Conservation (phyloP, 53 echinoderm and acorn worm species). For the Temnopleurus reevesii region DNA sequence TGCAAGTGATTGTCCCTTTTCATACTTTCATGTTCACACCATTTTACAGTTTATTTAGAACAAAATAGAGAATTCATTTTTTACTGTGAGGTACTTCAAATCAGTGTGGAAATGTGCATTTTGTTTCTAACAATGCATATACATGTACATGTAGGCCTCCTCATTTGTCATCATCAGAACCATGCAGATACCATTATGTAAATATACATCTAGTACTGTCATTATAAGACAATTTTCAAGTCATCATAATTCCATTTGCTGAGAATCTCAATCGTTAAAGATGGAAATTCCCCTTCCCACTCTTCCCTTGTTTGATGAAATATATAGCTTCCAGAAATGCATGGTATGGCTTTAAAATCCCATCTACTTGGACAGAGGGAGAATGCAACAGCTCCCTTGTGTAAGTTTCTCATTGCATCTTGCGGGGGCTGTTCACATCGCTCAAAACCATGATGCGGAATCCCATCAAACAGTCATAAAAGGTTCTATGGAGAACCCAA, state of each 20-base stretch:
- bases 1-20: too few relatives aligned
- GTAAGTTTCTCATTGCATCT: neutral
- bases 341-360: conserved; percentile 42
- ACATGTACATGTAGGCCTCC: too few relatives aligned
- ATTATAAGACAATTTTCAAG: neutral
- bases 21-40: too few relatives aligned
- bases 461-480: neutral
- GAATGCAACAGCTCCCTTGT: neutral
- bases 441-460: neutral
- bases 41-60: too few relatives aligned
- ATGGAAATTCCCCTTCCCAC: neutral
- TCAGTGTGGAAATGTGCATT: too few relatives aligned
- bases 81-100: too few relatives aligned
- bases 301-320: conserved; percentile 30
- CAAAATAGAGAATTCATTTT: too few relatives aligned
- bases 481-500: too few relatives aligned
- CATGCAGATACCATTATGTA: neutral
- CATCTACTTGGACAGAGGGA: neutral
- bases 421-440: neutral
- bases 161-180: too few relatives aligned
- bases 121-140: too few relatives aligned
- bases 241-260: neutral
- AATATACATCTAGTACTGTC: neutral
- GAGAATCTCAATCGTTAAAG: neutral
- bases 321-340: neutral